Base-by-base conservation (phyloP, 1,140 invertebrate species). In the Rhyzopertha dominica region DNA sequence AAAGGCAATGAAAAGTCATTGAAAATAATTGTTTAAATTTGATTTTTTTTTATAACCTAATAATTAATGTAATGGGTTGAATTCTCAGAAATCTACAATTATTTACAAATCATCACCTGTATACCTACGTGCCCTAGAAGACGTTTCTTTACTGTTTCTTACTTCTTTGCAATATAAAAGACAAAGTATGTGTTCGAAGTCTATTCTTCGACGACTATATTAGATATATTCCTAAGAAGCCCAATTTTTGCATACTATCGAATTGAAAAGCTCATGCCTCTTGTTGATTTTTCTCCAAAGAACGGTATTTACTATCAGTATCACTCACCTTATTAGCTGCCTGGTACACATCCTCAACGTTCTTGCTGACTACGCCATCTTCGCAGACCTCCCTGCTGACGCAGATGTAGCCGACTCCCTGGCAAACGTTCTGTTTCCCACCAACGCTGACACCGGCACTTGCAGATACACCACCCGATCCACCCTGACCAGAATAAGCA, bases 391-490 rank as follows among this genome's bases (percentile, higher is more conserved):
- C 43, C 34, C 72, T 75, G 1, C 69, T 56, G 0, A 79, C 77
- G 56, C 78, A 80, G 28, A 73, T 70, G 55, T 71, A 74, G 30
- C 73, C 74, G 19, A 68, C 58, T 7, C 73, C 75, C 41, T 62
- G 62, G 49, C 78, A 80, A 47, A 47, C 44, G 41, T 51, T 56
- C n/a, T n/a, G n/a, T n/a, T n/a, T n/a, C n/a, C n/a, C n/a, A n/a
- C n/a, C n/a, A n/a, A n/a, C n/a, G n/a, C n/a, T n/a, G n/a, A n/a
- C 22, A 58, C 30, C 13, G 42, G 5, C 23, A 3, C 23, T 34
- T 23, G 19, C 9, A 5, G 30, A 34, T 18, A 34, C 13, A 12
- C 4, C 10, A 3, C 4, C 3, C 24, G n/a, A n/a, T n/a, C n/a
- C n/a, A n/a, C n/a, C n/a, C 7, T 26, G 7, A n/a, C 24, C 24